Evolutionary conservation across 2,113 vertebrate species (phyloP).

Genomic region (Phylloscopus whistleri): DNA sequence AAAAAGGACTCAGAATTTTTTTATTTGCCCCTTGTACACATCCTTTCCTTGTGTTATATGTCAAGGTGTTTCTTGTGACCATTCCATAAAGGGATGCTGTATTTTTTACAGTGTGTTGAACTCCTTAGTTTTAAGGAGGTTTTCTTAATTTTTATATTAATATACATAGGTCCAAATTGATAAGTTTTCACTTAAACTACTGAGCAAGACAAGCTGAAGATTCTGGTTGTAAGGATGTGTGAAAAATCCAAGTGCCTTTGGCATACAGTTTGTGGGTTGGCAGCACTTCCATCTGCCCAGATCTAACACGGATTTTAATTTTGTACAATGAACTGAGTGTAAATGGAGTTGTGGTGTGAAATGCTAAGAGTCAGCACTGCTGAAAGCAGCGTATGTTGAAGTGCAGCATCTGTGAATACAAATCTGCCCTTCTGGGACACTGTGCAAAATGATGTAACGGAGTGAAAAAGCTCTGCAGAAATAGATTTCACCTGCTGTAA

Average conservation of each 20-base stretch:
- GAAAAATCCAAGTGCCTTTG: neutral
- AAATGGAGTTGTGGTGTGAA: constrained; percentile 19
- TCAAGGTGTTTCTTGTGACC: neutral
- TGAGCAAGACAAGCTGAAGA: neutral
- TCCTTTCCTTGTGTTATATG: neutral
- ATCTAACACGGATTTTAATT: neutral
- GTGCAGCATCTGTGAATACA: constrained; percentile 6
- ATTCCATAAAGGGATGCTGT: neutral
- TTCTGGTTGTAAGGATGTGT: constrained; percentile 4
- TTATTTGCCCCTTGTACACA: neutral
- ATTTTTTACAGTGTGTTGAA: neutral
- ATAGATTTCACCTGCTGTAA: neutral
- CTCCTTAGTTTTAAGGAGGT: neutral
- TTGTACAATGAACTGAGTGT: neutral
- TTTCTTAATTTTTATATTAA: neutral
- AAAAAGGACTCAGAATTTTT: neutral
- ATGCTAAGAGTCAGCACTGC: neutral
- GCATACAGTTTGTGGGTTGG: neutral
- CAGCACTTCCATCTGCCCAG: neutral
- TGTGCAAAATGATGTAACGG: constrained; percentile 78
- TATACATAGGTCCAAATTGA: neutral
- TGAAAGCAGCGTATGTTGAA: neutral
- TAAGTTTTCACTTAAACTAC: neutral
- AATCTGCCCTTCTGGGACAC: constrained; percentile 69
- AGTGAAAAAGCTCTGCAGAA: constrained; percentile 68